Percentiles rank a stretch among this genome's conserved stretches.
phyloP scores from a whole-genome alignment of 2,797 vertebrate genomes.

The Lacerta bilineata region DNA sequence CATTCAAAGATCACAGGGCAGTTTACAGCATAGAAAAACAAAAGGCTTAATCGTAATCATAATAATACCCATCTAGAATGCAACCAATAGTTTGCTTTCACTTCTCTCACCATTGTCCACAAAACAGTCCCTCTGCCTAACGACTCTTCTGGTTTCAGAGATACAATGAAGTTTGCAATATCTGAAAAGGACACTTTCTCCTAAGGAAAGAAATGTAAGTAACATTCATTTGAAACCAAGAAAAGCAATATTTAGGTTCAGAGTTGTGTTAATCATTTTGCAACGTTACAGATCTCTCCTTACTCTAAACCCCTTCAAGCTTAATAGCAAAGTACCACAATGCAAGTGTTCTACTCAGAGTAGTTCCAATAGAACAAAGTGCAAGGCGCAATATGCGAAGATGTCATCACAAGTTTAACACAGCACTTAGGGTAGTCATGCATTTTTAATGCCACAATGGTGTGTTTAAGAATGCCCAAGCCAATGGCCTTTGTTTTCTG shows the following conservation, averaged over 20 bases:
- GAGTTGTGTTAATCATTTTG: neutral
- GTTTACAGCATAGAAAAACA: too few species aligned
- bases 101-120: conserved; percentile 89
- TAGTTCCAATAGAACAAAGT: too few species aligned
- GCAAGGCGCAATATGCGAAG: neutral
- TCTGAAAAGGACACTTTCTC: conserved; percentile 87
- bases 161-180: conserved; percentile 86
- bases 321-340: too few species aligned
- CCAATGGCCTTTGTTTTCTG: neutral
- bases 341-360: too few species aligned
- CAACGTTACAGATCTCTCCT: neutral
- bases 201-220: conserved; percentile 63
- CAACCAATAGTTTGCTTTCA: neutral
- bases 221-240: conserved; percentile 22
- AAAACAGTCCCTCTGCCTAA: conserved; percentile 87
- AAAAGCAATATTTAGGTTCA: neutral
- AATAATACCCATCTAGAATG: too few species aligned
- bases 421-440: neutral
- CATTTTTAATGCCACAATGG: neutral
- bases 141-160: conserved; percentile 90
- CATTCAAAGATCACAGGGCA: too few species aligned
- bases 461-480: neutral
- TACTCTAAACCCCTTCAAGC: too few species aligned
- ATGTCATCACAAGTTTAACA: neutral
- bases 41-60: too few species aligned